Conservation (phyloP, 92 coral and sea anemone genomes). For the Parazoanthus darwini region DNA sequence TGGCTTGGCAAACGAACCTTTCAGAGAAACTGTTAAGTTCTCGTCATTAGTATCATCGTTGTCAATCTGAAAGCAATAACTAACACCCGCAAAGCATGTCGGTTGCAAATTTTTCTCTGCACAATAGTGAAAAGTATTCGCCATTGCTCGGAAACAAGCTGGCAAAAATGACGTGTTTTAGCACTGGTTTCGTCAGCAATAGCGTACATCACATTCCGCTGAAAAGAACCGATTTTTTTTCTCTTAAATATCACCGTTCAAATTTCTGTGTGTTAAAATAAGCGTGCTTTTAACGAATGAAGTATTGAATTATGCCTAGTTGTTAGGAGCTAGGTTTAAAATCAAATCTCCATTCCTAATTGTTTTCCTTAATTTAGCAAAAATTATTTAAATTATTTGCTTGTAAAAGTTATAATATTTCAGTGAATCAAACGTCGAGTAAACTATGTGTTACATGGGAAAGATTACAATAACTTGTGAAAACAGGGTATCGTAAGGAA, state of each 20-base stretch:
- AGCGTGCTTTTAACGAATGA: too few species aligned
- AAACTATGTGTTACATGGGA: neutral
- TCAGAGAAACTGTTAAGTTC: neutral
- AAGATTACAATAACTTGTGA: neutral
- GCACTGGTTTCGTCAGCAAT: neutral
- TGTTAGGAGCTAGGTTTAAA: too few species aligned
- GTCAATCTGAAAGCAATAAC: too few species aligned
- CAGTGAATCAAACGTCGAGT: neutral
- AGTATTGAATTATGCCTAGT: too few species aligned
- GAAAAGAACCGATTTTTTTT: too few species aligned
- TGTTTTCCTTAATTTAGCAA: neutral
- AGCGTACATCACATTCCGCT: neutral
- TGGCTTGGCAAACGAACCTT: neutral
- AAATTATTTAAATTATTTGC: too few species aligned
- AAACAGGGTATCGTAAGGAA: too few species aligned
- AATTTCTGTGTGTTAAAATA: neutral
- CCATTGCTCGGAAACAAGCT: neutral
- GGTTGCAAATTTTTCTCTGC: too few species aligned
- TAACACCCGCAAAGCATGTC: too few species aligned
- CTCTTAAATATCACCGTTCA: neutral
- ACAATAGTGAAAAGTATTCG: neutral
- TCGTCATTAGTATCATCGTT: neutral
- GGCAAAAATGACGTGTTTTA: too few species aligned
- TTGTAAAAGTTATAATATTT: too few species aligned
- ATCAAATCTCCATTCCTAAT: neutral